Base-by-base conservation (phyloP, 92 coral and sea anemone genomes). In the Phenganax subtilis region DNA sequence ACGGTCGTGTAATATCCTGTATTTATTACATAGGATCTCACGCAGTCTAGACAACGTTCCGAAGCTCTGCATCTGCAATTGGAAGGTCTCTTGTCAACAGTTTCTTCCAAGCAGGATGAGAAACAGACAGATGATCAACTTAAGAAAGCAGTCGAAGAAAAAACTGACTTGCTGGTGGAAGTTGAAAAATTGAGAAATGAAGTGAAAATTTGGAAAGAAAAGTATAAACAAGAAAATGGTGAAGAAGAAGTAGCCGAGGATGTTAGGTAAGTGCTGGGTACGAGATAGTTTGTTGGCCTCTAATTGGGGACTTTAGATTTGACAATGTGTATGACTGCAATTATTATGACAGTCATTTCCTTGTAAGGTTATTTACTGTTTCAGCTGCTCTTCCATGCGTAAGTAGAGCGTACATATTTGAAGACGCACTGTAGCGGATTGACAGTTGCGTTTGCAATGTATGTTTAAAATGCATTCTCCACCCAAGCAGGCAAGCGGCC, bases 131-230 rank as follows among this genome's bases (percentile, higher is more conserved):
- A 92, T 20, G 91, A 88, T 57, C 89, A 92, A 74, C 83, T 94
- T 31, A 87, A 88, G 73, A 88, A 92, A 54, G 98, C 98, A 7
- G 97, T 91, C 77, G 89, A 84, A 28, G 97, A 91, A 85, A 94
- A 87, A 80, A 89, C 90, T 69, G 90, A 91, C 55, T 86, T 94
- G 29, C 55, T 92, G 29, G 98, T 87, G 37, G 90, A 94, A 62
- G 97, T 91, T 55, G 85, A 85, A 55, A 94, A 79, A 69, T 88
- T 91, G 94, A 91, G 86, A 78, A 88, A 85, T 66, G 98, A 94
- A 67, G 87, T 94, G 91, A 97, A 92, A 54, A 91, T 87, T 74
- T 89, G 90, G 93, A 90, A 94, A 70, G 97, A 91, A n/a, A 88
- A 88, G 85, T 94, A 80, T 76, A 84, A 89, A 57, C 88, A 84